Base-by-base conservation (phyloP, 2,797 vertebrate species). In the Saxicola maurus region DNA sequence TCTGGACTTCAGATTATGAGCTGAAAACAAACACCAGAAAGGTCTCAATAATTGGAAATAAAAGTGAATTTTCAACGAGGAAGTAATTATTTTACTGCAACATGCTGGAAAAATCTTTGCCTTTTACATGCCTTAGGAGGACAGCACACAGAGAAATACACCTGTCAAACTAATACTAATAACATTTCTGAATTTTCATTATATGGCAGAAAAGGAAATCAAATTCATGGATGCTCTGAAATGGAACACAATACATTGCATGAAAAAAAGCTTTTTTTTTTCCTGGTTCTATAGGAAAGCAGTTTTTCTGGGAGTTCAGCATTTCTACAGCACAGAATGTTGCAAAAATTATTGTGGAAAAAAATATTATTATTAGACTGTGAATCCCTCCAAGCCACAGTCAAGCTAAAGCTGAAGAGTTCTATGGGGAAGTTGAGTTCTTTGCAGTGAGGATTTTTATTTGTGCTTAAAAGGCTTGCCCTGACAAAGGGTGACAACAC, bases 211-310 rank as follows among this genome's bases (percentile, higher is more conserved):
- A 46, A 25, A 6, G 13, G 13, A 46, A 46, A 46, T 46, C 13
- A 46, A 68, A 73, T 21, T 66, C 1, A 28, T 15, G 7, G 38
- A 12, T 13, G 4, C 9, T 33, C 30, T 60, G 17, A 79, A 74
- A 62, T 9, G 10, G 17, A 62, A 33, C 40, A 56, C 6, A 14
- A 30, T 14, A 6, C 0, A 0, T 21, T 51, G 20, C 15, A 25
- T 38, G 24, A 3, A 30, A 14, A 35, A 51, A 72, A 1, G 3
- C 2, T 9, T 61, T 74, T 68, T 78, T 73, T 33, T 30, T 45
- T 20, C 17, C 24, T 13, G 13, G 13, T 72, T 52, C n/a, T 35
- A 2, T 12, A 33, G 20, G 15, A 60, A 83, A 78, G 20, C 17
- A 42, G 20, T 16, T 53, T 55, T 87, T 28, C 24, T 52, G 27